Percentiles rank a stretch among this genome's conserved stretches.
These are phyloP conservation scores for Lottia gigantea DNA, from an alignment of 2,888 invertebrate species.

Conservation along the genomic window DNA sequence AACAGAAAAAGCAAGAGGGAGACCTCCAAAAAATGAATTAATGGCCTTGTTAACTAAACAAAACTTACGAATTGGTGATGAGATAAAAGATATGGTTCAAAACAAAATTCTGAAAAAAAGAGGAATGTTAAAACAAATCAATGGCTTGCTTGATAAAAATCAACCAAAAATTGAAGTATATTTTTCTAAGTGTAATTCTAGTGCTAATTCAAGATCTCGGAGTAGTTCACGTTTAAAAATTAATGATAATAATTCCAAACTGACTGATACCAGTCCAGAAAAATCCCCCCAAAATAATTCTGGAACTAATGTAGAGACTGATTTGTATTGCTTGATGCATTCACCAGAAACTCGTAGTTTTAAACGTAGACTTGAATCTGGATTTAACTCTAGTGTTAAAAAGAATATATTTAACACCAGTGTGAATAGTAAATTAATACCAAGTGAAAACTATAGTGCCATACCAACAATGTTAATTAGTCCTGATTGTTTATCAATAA, in stretches of 20 bases:
- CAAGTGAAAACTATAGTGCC: constrained; percentile 7
- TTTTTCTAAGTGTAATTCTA: neutral
- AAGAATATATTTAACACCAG: neutral
- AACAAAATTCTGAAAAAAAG: constrained; percentile 37
- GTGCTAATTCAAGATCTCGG: neutral
- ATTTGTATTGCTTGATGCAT: neutral
- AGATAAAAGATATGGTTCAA: constrained; percentile 44
- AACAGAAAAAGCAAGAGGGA: no score
- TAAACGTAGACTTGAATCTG: neutral
- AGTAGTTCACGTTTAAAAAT: neutral
- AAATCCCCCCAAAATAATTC: neutral
- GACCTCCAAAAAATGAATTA: constrained; percentile 33
- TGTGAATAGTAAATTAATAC: neutral
- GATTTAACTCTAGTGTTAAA: neutral
- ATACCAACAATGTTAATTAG: neutral
- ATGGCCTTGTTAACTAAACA: constrained; percentile 37
- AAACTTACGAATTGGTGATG: constrained; percentile 40
- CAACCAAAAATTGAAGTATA: neutral
- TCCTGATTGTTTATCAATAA: neutral
- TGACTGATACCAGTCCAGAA: neutral
- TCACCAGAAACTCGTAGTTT: constrained; percentile 2
- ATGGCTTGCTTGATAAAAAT: neutral
- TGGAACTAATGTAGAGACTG: neutral
- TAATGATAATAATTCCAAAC: neutral
- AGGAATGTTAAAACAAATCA: constrained; percentile 30